Evolutionary conservation across 2,797 vertebrate genomes (phyloP).

Genomic region (Syngnathus acus): DNA sequence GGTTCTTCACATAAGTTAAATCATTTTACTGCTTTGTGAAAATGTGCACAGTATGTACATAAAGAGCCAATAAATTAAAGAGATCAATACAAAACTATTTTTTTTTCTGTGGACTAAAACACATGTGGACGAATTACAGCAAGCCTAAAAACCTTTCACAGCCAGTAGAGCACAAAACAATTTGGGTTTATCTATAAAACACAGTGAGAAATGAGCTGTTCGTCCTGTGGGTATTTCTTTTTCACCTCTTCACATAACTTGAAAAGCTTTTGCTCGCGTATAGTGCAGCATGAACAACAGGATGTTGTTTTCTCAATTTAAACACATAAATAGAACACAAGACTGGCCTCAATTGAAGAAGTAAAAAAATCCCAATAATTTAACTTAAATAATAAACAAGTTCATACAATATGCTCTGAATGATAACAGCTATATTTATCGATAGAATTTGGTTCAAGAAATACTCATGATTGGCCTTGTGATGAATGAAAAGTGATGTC

Average conservation of each 20-base stretch:
- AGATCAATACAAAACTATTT: slow-evolving; percentile 96
- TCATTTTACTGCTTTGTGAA: slow-evolving; percentile 90
- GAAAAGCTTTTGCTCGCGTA: slow-evolving; percentile 58
- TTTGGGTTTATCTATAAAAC: slow-evolving; percentile 69
- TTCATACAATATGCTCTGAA: slow-evolving; percentile 30
- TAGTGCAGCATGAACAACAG: slow-evolving; percentile 55
- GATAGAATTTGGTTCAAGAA: slow-evolving; percentile 37
- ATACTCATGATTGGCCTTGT: not conserved
- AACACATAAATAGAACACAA: slow-evolving; percentile 64
- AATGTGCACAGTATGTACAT: slow-evolving; percentile 92
- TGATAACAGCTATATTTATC: slow-evolving; percentile 9
- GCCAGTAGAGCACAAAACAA: slow-evolving; percentile 79
- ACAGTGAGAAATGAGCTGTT: slow-evolving; percentile 60
- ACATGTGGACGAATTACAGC: slow-evolving; percentile 81
- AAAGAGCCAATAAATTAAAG: slow-evolving; percentile 97
- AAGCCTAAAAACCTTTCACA: slow-evolving; percentile 82
- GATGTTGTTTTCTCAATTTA: slow-evolving; percentile 44
- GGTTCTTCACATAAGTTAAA: slow-evolving; percentile 73
- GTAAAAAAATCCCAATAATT: slow-evolving; percentile 64
- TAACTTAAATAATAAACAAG: slow-evolving; percentile 74
- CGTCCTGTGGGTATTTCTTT: slow-evolving; percentile 25
- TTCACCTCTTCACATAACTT: slow-evolving; percentile 49
- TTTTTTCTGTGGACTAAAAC: slow-evolving; percentile 82
- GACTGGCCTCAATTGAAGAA: slow-evolving; percentile 52
- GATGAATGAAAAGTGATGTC: not conserved